These are phyloP conservation scores for Craterocephalus amniculus DNA, from an alignment of 2,797 vertebrate species.

Conservation along the genomic window DNA sequence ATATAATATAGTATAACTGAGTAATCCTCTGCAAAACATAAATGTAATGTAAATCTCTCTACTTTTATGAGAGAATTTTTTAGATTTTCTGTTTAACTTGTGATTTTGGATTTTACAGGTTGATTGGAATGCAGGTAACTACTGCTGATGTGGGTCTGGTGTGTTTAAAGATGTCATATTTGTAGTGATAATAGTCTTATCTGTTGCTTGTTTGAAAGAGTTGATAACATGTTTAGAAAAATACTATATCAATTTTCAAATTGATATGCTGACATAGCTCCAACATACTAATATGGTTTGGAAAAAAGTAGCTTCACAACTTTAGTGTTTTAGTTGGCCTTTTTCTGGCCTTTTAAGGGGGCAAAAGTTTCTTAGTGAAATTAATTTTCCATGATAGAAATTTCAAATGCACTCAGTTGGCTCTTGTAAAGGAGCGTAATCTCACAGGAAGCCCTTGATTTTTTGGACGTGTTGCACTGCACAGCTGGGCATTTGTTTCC, in stretches of 20 bases:
- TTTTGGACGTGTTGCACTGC: background rate
- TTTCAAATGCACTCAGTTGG: background rate
- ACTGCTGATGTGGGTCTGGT: background rate
- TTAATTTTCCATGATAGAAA: background rate
- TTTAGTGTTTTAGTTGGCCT: background rate
- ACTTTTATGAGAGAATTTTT: background rate
- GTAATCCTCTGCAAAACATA: background rate
- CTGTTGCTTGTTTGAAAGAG: no score
- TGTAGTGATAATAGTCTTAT: no score
- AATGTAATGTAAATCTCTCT: no score
- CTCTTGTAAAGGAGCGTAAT: background rate
- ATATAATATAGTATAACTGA: no score
- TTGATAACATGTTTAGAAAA: no score
- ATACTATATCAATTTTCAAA: no score
- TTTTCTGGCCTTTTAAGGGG: background rate
- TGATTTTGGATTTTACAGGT: background rate
- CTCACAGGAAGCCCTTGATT: background rate
- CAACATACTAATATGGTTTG: background rate
- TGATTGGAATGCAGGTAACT: background rate
- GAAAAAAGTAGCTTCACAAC: background rate
- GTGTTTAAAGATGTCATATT: background rate
- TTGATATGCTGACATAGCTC: no score
- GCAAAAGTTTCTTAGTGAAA: background rate
- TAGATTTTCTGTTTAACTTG: background rate
- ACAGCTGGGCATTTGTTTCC: conserved; percentile 40